These are phyloP conservation scores for Bombus picipes DNA, from an alignment of 1,140 invertebrate genomes.

Conservation along the genomic window DNA sequence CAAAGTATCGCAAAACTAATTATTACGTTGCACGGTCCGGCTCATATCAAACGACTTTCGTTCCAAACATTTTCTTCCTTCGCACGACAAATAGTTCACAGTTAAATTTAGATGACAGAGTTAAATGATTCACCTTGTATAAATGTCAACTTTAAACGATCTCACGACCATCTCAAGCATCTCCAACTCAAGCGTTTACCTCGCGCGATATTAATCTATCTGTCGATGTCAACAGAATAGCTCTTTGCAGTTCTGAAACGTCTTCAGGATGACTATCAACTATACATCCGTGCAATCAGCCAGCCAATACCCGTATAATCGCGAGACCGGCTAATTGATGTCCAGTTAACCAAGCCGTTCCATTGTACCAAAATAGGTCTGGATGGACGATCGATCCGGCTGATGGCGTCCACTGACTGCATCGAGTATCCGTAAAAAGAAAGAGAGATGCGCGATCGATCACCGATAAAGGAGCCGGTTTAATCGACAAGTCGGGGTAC, in stretches of 20 bases:
- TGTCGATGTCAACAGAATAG: neutral
- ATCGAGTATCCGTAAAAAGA: neutral
- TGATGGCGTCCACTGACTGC: neutral
- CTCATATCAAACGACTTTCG: too few relatives aligned
- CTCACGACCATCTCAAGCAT: neutral
- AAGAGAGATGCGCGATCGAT: neutral
- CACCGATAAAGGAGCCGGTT: neutral
- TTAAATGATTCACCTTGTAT: too few relatives aligned
- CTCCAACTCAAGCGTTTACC: neutral
- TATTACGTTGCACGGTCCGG: too few relatives aligned
- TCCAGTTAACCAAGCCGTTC: slow-evolving; percentile 9
- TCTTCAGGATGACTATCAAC: too few relatives aligned
- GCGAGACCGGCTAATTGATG: slow-evolving; percentile 29
- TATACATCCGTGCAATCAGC: neutral
- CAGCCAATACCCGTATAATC: slow-evolving; percentile 23
- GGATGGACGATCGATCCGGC: slow-evolving; percentile 1
- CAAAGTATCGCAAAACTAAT: too few relatives aligned
- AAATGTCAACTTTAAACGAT: neutral
- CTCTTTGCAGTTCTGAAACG: neutral
- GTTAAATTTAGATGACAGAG: too few relatives aligned
- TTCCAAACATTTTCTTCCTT: too few relatives aligned
- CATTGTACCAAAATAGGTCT: neutral
- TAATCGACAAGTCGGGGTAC: neutral
- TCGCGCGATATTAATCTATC: neutral
- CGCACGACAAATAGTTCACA: too few relatives aligned